Conservation (phyloP, 2,113 vertebrate species). For the Triplophysa dalaica region DNA sequence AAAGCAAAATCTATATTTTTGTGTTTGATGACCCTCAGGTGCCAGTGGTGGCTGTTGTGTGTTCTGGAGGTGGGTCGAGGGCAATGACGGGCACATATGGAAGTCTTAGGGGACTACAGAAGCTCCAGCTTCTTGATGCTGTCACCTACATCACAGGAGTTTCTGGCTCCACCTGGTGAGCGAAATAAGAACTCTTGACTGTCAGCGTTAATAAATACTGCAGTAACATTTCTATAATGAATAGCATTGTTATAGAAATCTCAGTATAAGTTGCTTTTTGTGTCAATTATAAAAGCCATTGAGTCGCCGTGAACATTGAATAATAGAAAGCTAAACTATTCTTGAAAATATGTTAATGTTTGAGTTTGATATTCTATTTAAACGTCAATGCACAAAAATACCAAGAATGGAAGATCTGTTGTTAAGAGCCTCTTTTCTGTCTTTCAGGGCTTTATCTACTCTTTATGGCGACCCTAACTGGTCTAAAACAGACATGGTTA, state of each 20-base stretch:
- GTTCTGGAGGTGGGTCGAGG: slow-evolving; percentile 82
- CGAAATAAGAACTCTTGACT: not conserved
- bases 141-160: slow-evolving; percentile 79
- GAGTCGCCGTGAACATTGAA: no score
- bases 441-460: slow-evolving; percentile 77
- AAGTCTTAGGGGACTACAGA: slow-evolving; percentile 78
- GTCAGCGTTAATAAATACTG: no score
- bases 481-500: slow-evolving; percentile 75
- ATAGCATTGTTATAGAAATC: no score
- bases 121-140: slow-evolving; percentile 78
- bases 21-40: slow-evolving; percentile 68
- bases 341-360: no score
- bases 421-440: not conserved
- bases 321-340: no score
- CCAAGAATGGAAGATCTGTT: not conserved
- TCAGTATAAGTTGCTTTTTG: no score
- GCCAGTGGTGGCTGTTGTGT: slow-evolving; percentile 81
- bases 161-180: slow-evolving; percentile 89
- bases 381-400: no score
- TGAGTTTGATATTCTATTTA: no score
- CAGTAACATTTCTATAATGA: no score
- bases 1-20: slow-evolving; percentile 43
- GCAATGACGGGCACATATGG: slow-evolving; percentile 83
- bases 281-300: no score
- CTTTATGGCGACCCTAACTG: slow-evolving; percentile 78